Evolutionary conservation across 2,888 invertebrate species (phyloP), one percentile per base, ranked within the genome.

Genomic region (Tinea trinotella): DNA sequence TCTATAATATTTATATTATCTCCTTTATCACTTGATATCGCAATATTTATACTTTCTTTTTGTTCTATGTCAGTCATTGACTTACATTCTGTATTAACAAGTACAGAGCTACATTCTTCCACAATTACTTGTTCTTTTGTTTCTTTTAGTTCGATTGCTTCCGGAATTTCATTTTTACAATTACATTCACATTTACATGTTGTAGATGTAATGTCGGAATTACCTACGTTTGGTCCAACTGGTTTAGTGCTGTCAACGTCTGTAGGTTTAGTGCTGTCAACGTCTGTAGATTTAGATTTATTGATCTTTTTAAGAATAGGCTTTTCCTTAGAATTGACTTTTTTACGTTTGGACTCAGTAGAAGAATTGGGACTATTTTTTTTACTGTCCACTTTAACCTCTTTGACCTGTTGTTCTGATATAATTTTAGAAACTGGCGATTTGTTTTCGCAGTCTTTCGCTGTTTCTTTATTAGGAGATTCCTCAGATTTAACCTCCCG

Each of bases 111-210:
- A n/a, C n/a, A 7, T 4, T 30, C 30, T 30, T n/a, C n/a, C n/a
- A n/a, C n/a, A n/a, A 7, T 10, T 30, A 30, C 2, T 7, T 2
- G 7, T 30, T 49, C 49, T 49, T 20, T 20, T 20, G 49, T 1
- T 24, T 17, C 36, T 52, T 59, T 65, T 68, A 54, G 64, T 64
- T 59, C 62, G 49, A 62, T 59, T 49, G 56, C 57, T 36, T 58
- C 56, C 57, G 60, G 60, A 54, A 56, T 58, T 53, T 40, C 52
- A 55, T 56, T 55, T 52, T 34, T 36, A 53, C 50, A 55, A 34
- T 30, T n/a, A 30, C 30, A 30, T 10, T 10, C 30, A 30, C 30
- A 30, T 7, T 46, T 34, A 22, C 35, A 20, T 35, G 40, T 18
- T 10, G 10, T 30, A 36, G 12, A 12, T 50, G 40, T 52, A 54